These are phyloP conservation scores for Lasioglossum figueresi DNA, from an alignment of 2,888 invertebrate genomes.

Conservation along the genomic window DNA sequence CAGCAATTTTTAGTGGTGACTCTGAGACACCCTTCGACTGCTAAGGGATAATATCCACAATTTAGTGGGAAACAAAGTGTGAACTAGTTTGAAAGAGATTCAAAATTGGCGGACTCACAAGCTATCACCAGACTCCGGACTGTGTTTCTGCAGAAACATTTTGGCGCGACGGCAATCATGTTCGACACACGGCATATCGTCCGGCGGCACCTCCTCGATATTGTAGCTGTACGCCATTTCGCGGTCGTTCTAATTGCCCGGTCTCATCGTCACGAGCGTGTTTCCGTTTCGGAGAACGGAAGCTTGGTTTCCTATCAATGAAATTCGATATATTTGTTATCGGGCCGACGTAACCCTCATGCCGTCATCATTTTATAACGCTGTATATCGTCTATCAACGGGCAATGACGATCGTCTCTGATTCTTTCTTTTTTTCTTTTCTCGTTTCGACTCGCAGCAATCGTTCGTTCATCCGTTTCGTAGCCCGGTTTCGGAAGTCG, in stretches of 20 bases:
- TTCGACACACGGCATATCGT: slow-evolving; percentile 81
- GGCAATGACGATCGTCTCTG: slow-evolving; percentile 29
- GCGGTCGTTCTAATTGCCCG: slow-evolving; percentile 29
- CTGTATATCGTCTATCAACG: slow-evolving; percentile 10
- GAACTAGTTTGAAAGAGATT: background rate
- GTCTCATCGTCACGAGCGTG: slow-evolving; percentile 1
- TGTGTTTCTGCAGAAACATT: slow-evolving; percentile 87
- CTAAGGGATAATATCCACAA: background rate
- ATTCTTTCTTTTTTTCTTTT: background rate
- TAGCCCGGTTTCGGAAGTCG: slow-evolving; percentile 29
- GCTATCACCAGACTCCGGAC: slow-evolving; percentile 87
- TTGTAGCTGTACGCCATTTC: slow-evolving; percentile 75
- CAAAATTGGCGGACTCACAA: slow-evolving; percentile 84
- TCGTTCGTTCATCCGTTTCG: slow-evolving; percentile 57
- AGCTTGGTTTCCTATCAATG: slow-evolving; percentile 1
- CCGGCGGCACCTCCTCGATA: slow-evolving; percentile 70
- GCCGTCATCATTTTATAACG: slow-evolving; percentile 52
- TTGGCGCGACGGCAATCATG: slow-evolving; percentile 87
- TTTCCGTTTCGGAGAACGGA: background rate
- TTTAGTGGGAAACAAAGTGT: background rate
- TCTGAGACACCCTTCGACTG: no score
- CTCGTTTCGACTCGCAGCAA: slow-evolving; percentile 1
- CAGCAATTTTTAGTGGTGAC: no score
- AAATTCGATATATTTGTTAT: slow-evolving; percentile 10
- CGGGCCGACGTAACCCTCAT: slow-evolving; percentile 22